Base-by-base conservation (phyloP, 2,888 invertebrate genomes). In the Listrodromus nycthemerus region DNA sequence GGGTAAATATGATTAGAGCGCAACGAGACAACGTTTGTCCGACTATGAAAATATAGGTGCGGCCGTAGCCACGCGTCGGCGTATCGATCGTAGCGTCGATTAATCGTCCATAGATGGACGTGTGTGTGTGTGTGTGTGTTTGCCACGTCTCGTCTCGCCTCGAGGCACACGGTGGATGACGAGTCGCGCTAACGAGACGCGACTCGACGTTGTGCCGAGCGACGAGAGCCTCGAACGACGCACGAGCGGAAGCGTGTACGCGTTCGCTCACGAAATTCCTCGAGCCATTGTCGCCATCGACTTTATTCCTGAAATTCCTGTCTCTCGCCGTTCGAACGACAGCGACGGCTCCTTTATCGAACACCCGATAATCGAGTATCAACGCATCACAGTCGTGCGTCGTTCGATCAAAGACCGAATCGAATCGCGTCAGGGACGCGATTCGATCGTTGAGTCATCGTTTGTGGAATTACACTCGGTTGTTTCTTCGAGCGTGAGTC, bases 401-500 rank as follows among this genome's bases (percentile, higher is more conserved):
- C 16, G 27, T 16, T 24, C 58, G n/a, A 19, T 19, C n/a, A n/a
- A 50, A 50, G 19, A n/a, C n/a, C n/a, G n/a, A n/a, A n/a, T n/a
- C n/a, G n/a, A n/a, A n/a, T n/a, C n/a, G n/a, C n/a, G n/a, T n/a
- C n/a, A n/a, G n/a, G n/a, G 48, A 75, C 80, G 75, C 63, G 75
- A 81, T 76, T 52, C 27, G 70, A 81, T 52, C 65, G 30, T 16
- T 30, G 41, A 81, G 75, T 70, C 70, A 66, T 76, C 75, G 45
- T 45, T 67, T 67, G 67, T 73, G 66, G 58, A 73, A 58, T 66
- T 73, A 13, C 27, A 6, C 10, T 27, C 16, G 4, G 55, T 55
- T 58, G 24, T 58, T 30, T 30, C 27, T 30, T 5, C 30, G 27
- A 58, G 24, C 58, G 58, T 3, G 10, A 21, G 55, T 24, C 1